Evolutionary conservation across 2,113 vertebrate species (phyloP).

Genomic region (Natator depressus): DNA sequence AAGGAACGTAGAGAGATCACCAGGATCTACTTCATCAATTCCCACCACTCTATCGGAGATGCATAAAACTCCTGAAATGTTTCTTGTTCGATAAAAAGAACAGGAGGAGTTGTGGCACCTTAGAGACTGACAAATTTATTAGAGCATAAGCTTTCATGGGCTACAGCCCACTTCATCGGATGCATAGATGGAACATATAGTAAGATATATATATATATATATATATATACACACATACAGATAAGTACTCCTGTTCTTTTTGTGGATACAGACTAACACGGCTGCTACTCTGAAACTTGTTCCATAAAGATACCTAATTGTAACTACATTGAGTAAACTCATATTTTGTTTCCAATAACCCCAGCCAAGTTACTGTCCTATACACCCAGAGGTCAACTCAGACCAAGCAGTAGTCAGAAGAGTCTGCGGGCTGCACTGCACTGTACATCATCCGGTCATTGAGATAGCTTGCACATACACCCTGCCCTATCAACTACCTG

Average conservation of each 20-base stretch:
- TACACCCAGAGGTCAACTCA: not conserved
- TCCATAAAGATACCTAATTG: not conserved
- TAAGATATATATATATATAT: too few relatives aligned
- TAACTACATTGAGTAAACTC: not conserved
- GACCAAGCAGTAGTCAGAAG: not conserved
- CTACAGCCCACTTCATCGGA: too few relatives aligned
- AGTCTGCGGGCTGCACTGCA: not conserved
- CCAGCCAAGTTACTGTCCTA: not conserved
- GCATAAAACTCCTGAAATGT: not conserved
- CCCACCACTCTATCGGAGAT: not conserved
- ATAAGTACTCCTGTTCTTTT: too few relatives aligned
- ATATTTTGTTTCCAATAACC: not conserved
- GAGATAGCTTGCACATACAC: not conserved
- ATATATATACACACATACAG: too few relatives aligned
- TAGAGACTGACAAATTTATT: too few relatives aligned
- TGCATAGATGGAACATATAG: too few relatives aligned
- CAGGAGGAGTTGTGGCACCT: too few relatives aligned
- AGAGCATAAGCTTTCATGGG: too few relatives aligned
- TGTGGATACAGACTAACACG: too few relatives aligned
- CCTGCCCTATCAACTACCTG: not conserved
- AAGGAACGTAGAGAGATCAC: not conserved
- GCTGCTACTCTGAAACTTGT: too few relatives aligned
- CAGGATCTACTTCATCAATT: not conserved
- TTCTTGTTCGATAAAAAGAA: not conserved
- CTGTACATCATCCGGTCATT: not conserved